Conservation (phyloP, 1,140 invertebrate genomes). For the Charaxes varanes region DNA sequence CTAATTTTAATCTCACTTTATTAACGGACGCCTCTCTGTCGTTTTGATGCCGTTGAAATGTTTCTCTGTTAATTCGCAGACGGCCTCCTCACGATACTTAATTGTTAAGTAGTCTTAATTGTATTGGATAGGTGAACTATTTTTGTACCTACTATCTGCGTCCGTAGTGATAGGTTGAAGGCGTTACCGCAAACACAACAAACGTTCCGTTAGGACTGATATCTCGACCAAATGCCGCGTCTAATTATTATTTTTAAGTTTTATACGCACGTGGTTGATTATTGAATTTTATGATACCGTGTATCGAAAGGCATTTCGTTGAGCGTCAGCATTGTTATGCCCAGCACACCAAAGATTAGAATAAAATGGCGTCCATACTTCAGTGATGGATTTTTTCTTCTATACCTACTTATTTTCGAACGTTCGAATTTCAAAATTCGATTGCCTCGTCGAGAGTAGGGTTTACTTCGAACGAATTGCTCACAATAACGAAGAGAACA, state of each 20-base stretch:
- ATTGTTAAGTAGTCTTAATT: slow-evolving; percentile 73
- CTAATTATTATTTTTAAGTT: slow-evolving; percentile 5
- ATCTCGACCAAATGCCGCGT: slow-evolving; percentile 35
- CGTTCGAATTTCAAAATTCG: slow-evolving; percentile 8
- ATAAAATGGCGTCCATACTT: slow-evolving; percentile 52
- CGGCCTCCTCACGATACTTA: slow-evolving; percentile 61
- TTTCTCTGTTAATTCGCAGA: slow-evolving; percentile 24
- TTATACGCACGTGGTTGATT: slow-evolving; percentile 15
- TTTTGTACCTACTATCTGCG: slow-evolving; percentile 69
- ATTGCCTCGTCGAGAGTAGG: slow-evolving; percentile 16
- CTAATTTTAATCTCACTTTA: no score
- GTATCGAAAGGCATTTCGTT: slow-evolving; percentile 33
- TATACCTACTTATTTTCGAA: no score
- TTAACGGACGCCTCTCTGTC: no score
- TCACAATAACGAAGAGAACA: slow-evolving; percentile 27
- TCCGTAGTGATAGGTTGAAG: slow-evolving; percentile 60
- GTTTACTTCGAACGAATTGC: slow-evolving; percentile 34
- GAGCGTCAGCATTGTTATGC: slow-evolving; percentile 46
- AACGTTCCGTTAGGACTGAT: slow-evolving; percentile 42
- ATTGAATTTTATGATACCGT: slow-evolving; percentile 17
- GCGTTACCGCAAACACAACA: slow-evolving; percentile 63
- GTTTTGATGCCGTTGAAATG: slow-evolving; percentile 20
- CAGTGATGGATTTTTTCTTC: slow-evolving; percentile 31
- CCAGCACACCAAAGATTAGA: slow-evolving; percentile 71
- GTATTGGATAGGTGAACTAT: slow-evolving; percentile 71